Percentiles rank a stretch among this genome's conserved stretches.
These are phyloP conservation scores for Thamnophis elegans DNA, from an alignment of 2,797 vertebrate genomes.

Conservation along the genomic window DNA sequence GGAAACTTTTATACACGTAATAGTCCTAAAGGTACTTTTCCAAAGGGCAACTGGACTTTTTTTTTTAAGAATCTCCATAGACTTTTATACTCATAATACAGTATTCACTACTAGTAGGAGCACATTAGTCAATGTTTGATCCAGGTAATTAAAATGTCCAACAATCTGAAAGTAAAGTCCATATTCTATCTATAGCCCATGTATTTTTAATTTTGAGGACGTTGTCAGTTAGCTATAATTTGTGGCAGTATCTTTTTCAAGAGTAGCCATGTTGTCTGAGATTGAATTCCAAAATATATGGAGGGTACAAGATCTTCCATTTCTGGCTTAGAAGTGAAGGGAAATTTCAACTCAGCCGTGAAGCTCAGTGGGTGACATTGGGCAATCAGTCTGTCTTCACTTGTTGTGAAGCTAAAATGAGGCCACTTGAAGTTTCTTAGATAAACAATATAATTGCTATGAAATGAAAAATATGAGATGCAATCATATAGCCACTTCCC, in stretches of 20 bases:
- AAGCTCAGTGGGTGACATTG: neutral
- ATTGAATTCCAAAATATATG: neutral
- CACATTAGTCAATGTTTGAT: neutral
- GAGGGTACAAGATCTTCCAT: neutral
- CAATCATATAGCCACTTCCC: neutral
- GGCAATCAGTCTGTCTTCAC: neutral
- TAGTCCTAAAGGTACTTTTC: neutral
- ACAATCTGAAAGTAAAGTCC: neutral
- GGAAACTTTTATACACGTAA: neutral
- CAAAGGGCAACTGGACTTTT: neutral
- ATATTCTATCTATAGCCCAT: rapidly evolving
- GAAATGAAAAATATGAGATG: neutral
- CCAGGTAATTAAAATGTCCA: neutral
- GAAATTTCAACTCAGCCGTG: neutral
- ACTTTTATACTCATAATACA: conserved; percentile 14
- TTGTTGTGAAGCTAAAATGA: neutral
- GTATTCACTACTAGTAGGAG: conserved; percentile 31
- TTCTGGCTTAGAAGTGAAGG: neutral
- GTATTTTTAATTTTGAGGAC: neutral
- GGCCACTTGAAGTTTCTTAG: neutral
- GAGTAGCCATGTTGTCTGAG: neutral
- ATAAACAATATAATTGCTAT: neutral
- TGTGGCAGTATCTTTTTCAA: neutral
- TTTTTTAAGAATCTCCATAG: neutral
- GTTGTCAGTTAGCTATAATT: neutral